Evolutionary conservation across 1,140 invertebrate species (phyloP), one percentile per base, ranked within the genome.

Genomic region (Ctenoplectra terminalis): DNA sequence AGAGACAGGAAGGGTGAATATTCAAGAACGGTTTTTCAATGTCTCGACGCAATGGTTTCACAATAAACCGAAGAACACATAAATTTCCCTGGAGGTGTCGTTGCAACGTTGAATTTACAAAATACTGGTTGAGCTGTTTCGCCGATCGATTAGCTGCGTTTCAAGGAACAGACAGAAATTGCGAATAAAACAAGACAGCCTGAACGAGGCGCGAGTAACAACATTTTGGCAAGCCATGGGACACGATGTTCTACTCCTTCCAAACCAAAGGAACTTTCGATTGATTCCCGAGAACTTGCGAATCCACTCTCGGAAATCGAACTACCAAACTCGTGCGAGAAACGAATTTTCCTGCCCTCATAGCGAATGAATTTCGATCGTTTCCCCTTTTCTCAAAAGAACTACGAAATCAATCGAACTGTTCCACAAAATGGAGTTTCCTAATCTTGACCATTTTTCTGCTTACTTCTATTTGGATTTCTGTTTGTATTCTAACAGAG

Each of bases 41-140:
- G 60, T 64, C 37, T 50, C 20, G 37, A 34, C 31, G 54, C 34
- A n/a, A 17, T 31, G 60, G 34, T n/a, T 61, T 37, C 63, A 29
- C 15, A 48, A 48, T 43, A 70, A 58, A 82, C 84, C 73, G 85
- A 87, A 70, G 60, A 76, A 78, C 67, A 72, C 70, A 79, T 70
- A 82, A 85, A 88, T 88, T 88, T 88, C 87, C 83, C 87, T 81
- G 70, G 86, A 87, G 87, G 75, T 82, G 64, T 63, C 70, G 46
- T 54, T n/a, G 37, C 29, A 29, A 71, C 54, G 13, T 34, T 17
- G 69, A 71, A 56, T 56, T n/a, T 64, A 17, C 15, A 31, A 77
- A 56, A 67, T 43, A 15, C 26, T 11, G 17, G 60, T 29, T 34
- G 63, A 5, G 4, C 13, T 37, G 50, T 69, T 46, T 15, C 63